Conservation (phyloP, 2,797 vertebrate genomes). For the Myoxocephalus aenaeus region DNA sequence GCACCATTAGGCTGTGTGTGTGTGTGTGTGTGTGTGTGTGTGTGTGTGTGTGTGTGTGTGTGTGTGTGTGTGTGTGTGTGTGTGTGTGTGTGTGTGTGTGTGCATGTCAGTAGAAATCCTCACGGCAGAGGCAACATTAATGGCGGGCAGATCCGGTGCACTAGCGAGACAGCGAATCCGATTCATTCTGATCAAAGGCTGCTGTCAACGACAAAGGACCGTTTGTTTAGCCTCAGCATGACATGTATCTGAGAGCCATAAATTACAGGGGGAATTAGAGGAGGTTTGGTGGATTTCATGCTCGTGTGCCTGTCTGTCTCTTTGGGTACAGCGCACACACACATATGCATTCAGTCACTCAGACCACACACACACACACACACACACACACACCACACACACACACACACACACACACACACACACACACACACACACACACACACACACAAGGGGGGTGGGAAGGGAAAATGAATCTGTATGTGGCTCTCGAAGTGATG, state of each 20-base stretch:
- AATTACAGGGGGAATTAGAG: slow-evolving; percentile 80
- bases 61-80: slow-evolving; percentile 24
- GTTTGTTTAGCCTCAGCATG: slow-evolving; percentile 81
- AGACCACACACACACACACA: slow-evolving; percentile 65
- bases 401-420: slow-evolving; percentile 34
- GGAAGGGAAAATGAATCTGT: slow-evolving; percentile 46
- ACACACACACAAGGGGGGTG: slow-evolving; percentile 35
- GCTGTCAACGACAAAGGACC: slow-evolving; percentile 78
- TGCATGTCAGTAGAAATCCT: slow-evolving; percentile 43
- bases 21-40: slow-evolving; percentile 21
- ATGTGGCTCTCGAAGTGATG: slow-evolving; percentile 52
- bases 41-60: slow-evolving; percentile 22
- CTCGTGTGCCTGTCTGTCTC: slow-evolving; percentile 74
- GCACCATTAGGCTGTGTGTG: slow-evolving; percentile 19
- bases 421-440: slow-evolving; percentile 10
- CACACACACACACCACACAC: slow-evolving; percentile 26
- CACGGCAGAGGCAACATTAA: slow-evolving; percentile 12
- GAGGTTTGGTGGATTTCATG: slow-evolving; percentile 81
- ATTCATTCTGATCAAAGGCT: slow-evolving; percentile 82
- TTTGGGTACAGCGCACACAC: slow-evolving; percentile 39
- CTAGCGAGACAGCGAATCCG: slow-evolving; percentile 70
- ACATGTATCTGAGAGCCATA: slow-evolving; percentile 80
- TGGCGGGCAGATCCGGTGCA: slow-evolving; percentile 64
- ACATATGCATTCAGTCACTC: slow-evolving; percentile 24
- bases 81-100: slow-evolving; percentile 12